phyloP scores from a whole-genome alignment of 2,888 invertebrate genomes.

The Xylophagus ater region DNA sequence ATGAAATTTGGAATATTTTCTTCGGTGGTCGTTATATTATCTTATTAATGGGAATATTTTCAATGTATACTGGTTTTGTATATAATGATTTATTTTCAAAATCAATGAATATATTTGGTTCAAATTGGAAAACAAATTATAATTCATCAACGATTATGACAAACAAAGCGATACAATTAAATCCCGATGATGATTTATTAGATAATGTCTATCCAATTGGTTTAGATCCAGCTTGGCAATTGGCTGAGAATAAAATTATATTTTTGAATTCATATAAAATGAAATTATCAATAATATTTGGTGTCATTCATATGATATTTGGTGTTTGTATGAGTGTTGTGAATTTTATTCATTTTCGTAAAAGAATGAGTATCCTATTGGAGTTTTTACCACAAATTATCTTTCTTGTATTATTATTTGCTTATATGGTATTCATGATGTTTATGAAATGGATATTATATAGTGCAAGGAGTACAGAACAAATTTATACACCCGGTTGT shows the following conservation, averaged over 20 bases:
- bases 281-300: conserved; percentile 90
- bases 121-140: conserved; percentile 61
- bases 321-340: conserved; percentile 75
- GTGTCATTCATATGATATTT: conserved; percentile 89
- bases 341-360: conserved; percentile 62
- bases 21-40: conserved; percentile 97
- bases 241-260: conserved; percentile 79
- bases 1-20: conserved; percentile 94
- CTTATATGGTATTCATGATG: conserved; percentile 85
- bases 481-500: conserved; percentile 41
- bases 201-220: conserved; percentile 62
- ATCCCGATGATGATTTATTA: conserved; percentile 44
- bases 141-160: conserved; percentile 40
- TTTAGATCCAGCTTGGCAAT: conserved; percentile 66
- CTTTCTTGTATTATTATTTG: conserved; percentile 79
- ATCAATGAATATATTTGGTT: conserved; percentile 87
- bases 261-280: conserved; percentile 94
- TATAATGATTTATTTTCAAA: conserved; percentile 98
- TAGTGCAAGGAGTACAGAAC: conserved; percentile 39
- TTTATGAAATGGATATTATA: conserved; percentile 82
- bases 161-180: conserved; percentile 45
- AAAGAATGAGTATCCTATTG: conserved; percentile 55
- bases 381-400: conserved; percentile 87
- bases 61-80: conserved; percentile 94
- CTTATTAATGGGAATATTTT: conserved; percentile 91